phyloP scores from a whole-genome alignment of 2,888 invertebrate genomes.

The Spodoptera exigua region DNA sequence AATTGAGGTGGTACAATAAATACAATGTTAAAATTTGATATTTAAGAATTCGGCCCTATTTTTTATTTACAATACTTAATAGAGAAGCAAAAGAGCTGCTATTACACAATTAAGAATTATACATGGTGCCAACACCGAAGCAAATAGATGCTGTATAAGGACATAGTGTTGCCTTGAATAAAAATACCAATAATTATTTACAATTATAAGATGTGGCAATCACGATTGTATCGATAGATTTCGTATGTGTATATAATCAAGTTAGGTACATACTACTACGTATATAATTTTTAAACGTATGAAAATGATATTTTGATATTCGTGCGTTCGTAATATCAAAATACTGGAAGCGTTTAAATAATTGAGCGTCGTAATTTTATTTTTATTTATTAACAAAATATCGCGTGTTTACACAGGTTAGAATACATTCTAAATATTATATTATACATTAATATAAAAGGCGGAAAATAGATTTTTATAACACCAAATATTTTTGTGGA shows the following conservation, averaged over 20 bases:
- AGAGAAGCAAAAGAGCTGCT: constrained; percentile 34
- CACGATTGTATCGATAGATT: constrained; percentile 56
- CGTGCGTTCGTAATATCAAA: constrained; percentile 39
- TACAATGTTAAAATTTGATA: no score
- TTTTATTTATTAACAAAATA: constrained; percentile 7
- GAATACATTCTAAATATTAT: no score
- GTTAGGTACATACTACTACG: constrained; percentile 27
- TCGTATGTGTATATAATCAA: constrained; percentile 42
- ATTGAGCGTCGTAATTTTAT: neutral
- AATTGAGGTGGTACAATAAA: no score
- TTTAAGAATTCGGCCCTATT: neutral
- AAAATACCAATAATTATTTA: constrained; percentile 68
- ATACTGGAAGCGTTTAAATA: constrained; percentile 24
- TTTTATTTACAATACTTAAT: constrained; percentile 15
- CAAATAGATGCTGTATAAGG: constrained; percentile 64
- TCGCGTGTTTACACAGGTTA: neutral
- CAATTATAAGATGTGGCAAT: constrained; percentile 64
- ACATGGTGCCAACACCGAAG: constrained; percentile 60
- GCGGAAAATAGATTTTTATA: no score
- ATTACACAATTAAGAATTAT: constrained; percentile 65
- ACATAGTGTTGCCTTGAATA: constrained; percentile 70
- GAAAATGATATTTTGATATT: constrained; percentile 36
- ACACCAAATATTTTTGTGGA: no score
- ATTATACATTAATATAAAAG: no score
- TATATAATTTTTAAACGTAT: constrained; percentile 23